Base-by-base conservation (phyloP, 1,140 invertebrate genomes). In the Trichonephila clavipes region DNA sequence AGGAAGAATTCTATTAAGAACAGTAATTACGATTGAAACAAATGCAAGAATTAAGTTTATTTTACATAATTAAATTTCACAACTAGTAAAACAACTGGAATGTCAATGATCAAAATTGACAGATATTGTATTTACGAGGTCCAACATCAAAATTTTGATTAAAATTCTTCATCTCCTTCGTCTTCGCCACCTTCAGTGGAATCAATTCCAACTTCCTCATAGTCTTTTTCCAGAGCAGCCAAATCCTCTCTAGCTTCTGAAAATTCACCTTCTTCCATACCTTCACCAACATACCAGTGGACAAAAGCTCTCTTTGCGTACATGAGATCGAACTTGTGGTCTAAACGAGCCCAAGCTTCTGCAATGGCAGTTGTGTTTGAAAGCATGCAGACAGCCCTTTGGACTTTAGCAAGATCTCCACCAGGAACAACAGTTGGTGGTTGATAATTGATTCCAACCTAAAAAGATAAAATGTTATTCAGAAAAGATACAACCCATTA, bases 351-450 rank as follows among this genome's bases (percentile, higher is more conserved):
- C 97, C 97, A 97, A 7, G 97, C 96, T 95, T 99, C 98, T 19
- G 97, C 97, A 87, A 98, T 97, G 44, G 97, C 97, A 0, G 97
- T 97, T 8, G 96, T 97, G 95, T 97, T 97, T 90, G 96, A 96
- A 85, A 97, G 95, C 98, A 98, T 98, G 95, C 98, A 98, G 5
- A 98, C 97, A 10, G 98, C 98, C 94, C 98, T 96, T 95, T 98
- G 97, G 12, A 98, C 97, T 96, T 98, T 98, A 40, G 98, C 98
- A 94, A 98, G 96, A 96, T 98, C 98, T 87, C 98, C 97, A 40
- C 97, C 97, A 69, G 98, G 97, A 88, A 98, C 97, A 61, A 97
- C 97, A 94, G 97, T 98, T 21, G 97, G 97, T 77, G 98, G 98
- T 95, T 98, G 98, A 96, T 98, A 98, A 96, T 98, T 98, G 93